These are phyloP conservation scores for Baccha elongata DNA, from an alignment of 2,888 invertebrate genomes.

Conservation along the genomic window DNA sequence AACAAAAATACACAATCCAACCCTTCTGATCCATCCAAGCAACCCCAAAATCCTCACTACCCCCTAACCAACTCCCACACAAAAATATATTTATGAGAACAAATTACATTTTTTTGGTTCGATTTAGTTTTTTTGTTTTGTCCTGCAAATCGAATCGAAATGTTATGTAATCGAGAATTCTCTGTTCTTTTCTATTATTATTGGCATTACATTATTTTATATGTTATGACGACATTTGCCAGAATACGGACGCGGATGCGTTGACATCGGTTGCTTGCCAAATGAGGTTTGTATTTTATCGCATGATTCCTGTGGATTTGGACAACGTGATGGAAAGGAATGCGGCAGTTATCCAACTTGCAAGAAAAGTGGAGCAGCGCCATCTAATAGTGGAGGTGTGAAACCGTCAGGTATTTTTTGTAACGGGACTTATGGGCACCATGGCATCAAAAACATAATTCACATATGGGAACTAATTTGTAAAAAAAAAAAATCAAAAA, in stretches of 20 bases:
- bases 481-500: not conserved
- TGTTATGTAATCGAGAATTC: constrained; percentile 73
- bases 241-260: constrained; percentile 91
- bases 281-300: constrained; percentile 87
- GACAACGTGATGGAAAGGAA: constrained; percentile 83
- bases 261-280: constrained; percentile 89
- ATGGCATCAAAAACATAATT: constrained; percentile 31
- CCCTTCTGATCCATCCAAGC: not conserved
- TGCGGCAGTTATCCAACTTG: constrained; percentile 89
- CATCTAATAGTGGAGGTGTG: constrained; percentile 77
- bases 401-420: constrained; percentile 81
- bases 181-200: constrained; percentile 71
- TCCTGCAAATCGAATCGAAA: constrained; percentile 73
- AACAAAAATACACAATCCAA: constrained; percentile 45
- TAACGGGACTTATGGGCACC: constrained; percentile 44
- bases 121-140: constrained; percentile 68
- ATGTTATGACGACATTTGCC: constrained; percentile 75
- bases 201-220: constrained; percentile 74
- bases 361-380: constrained; percentile 80
- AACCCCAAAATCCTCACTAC: not conserved
- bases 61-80: constrained; percentile 8
- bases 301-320: constrained; percentile 87
- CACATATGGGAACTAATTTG: constrained; percentile 40
- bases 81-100: constrained; percentile 43
- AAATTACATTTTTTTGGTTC: constrained; percentile 71